Percentiles rank a stretch among this genome's conserved stretches.
phyloP scores from a whole-genome alignment of 2,797 vertebrate genomes.

The Neopelma chrysocephalum region DNA sequence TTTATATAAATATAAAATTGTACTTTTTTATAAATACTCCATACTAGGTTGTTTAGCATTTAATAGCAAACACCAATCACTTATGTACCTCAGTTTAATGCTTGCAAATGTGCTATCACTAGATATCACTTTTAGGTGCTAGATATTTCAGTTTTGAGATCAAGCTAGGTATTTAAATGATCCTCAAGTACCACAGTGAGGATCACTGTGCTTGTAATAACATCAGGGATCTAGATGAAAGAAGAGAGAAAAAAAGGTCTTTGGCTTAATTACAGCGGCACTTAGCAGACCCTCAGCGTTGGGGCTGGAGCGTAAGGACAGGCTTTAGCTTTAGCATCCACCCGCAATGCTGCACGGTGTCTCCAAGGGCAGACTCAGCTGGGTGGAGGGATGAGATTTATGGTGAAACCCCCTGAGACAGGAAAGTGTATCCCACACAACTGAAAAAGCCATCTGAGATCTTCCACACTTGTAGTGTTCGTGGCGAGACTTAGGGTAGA shows the following conservation, averaged over 20 bases:
- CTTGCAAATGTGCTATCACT: neutral
- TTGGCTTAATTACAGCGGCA: neutral
- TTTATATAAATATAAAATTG: neutral
- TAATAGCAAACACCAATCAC: neutral
- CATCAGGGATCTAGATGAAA: neutral
- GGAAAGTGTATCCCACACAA: neutral
- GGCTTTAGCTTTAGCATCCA: neutral
- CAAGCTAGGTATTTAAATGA: neutral
- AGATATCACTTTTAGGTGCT: neutral
- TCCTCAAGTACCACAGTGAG: neutral
- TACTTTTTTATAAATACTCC: neutral
- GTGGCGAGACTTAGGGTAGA: neutral
- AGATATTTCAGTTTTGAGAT: neutral
- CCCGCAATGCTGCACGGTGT: neutral
- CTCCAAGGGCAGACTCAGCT: neutral
- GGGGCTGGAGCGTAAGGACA: neutral
- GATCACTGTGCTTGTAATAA: neutral
- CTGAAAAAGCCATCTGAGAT: neutral
- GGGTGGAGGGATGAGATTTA: neutral
- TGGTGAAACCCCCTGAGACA: neutral
- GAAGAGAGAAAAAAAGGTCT: neutral
- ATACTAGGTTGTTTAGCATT: neutral
- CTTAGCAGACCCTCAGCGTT: neutral
- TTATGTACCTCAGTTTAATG: neutral
- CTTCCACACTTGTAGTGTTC: accelerated